A percentile compares a stretch with the other conserved stretches of the same genome.
phyloP scores from a whole-genome alignment of 2,113 vertebrate species.

The Ornithorhynchus anatinus region DNA sequence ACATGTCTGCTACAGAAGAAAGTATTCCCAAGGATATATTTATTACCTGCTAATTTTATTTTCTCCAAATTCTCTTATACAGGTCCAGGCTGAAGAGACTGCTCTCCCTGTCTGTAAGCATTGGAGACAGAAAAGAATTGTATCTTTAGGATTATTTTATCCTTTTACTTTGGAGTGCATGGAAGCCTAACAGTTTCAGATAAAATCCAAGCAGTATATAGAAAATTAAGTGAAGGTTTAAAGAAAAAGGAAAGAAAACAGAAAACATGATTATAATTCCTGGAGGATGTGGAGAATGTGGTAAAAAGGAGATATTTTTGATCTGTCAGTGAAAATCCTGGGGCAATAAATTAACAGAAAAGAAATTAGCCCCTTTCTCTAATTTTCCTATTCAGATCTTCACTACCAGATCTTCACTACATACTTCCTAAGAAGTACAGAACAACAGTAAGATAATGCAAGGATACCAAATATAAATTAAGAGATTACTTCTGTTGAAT shows the following conservation, averaged over 20 bases:
- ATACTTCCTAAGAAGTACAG: no score
- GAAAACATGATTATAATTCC: slow-evolving; percentile 27
- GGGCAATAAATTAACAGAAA: slow-evolving; percentile 12
- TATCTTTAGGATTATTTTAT: slow-evolving; percentile 43
- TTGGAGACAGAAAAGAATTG: slow-evolving; percentile 56
- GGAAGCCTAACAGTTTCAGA: slow-evolving; percentile 48
- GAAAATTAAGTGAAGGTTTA: slow-evolving; percentile 31
- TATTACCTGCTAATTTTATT: slow-evolving; percentile 47
- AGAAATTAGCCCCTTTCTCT: no score
- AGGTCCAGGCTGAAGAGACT: slow-evolving; percentile 52
- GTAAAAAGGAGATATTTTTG: slow-evolving; percentile 4
- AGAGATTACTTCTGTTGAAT: no score
- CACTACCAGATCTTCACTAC: no score
- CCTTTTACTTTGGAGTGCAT: slow-evolving; percentile 44
- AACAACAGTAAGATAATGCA: no score
- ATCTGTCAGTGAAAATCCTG: slow-evolving; percentile 25
- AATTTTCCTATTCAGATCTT: no score
- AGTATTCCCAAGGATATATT: background rate
- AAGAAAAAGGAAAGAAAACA: slow-evolving; percentile 6
- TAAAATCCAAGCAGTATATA: slow-evolving; percentile 28
- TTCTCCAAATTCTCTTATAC: slow-evolving; percentile 56
- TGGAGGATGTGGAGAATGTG: slow-evolving; percentile 30
- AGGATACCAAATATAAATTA: no score
- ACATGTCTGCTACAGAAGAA: background rate
- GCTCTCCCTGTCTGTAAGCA: slow-evolving; percentile 49